These are phyloP conservation scores for Tetrao urogallus DNA, from an alignment of 2,113 vertebrate species.

Conservation along the genomic window DNA sequence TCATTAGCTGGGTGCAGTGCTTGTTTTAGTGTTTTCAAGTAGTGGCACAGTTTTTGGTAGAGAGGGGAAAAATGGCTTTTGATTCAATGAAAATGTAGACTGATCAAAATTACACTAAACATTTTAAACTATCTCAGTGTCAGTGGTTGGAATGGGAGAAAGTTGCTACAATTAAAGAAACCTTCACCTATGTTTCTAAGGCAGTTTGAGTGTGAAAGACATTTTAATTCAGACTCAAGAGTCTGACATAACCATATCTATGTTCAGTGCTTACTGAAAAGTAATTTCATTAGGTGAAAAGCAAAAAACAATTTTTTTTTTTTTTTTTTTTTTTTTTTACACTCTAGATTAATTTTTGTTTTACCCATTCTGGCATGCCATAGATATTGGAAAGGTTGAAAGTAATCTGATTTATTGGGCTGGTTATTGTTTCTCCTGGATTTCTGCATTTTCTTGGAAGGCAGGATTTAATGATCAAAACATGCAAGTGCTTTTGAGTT, in stretches of 20 bases:
- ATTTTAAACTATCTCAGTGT: not conserved
- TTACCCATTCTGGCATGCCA: not conserved
- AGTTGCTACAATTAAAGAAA: not conserved
- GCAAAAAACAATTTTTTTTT: not conserved
- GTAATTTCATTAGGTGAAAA: slow-evolving; percentile 1
- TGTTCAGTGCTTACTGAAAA: not conserved
- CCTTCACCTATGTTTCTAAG: not conserved
- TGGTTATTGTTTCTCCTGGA: not conserved
- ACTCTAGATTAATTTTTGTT: not conserved
- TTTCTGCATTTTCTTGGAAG: not conserved
- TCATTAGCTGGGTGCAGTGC: not conserved
- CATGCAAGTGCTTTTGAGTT: not conserved
- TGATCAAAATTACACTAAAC: not conserved
- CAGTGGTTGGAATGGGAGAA: not conserved
- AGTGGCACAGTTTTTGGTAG: not conserved
- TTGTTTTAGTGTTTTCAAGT: not conserved
- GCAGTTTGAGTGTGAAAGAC: not conserved
- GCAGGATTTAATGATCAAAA: not conserved
- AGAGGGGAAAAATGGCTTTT: not conserved
- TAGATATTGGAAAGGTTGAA: not conserved
- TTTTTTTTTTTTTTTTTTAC: not conserved
- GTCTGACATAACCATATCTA: not conserved
- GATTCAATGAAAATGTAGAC: not conserved
- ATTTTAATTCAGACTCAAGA: not conserved
- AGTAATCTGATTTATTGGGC: rapidly evolving